Percentiles rank a stretch among this genome's conserved stretches.
Conservation (phyloP, 2,888 invertebrate genomes). For the Callyntrura sp. region DNA sequence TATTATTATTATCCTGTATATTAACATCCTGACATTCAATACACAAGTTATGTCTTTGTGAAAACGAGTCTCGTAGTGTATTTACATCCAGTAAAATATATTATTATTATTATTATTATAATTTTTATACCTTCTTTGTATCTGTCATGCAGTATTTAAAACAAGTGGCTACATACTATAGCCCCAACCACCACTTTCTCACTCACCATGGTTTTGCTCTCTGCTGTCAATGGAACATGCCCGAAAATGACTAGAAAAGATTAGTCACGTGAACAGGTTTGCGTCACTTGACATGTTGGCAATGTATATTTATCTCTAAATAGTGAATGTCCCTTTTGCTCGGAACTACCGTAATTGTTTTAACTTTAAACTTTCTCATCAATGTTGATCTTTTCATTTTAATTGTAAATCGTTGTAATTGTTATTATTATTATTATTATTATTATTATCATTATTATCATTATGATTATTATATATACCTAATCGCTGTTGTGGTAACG, state of each 20-base stretch:
- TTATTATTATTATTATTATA: not conserved
- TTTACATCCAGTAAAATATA: slow-evolving; percentile 28
- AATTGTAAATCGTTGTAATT: slow-evolving; percentile 19
- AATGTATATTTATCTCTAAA: slow-evolving; percentile 11
- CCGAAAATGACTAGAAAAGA: slow-evolving; percentile 59
- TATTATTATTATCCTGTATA: slow-evolving; percentile 28
- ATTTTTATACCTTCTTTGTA: slow-evolving; percentile 17
- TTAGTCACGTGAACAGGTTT: slow-evolving; percentile 72
- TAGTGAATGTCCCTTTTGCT: slow-evolving; percentile 57
- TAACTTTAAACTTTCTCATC: slow-evolving; percentile 41
- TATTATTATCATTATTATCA: slow-evolving; percentile 16
- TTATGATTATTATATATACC: slow-evolving; percentile 31
- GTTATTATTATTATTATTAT: slow-evolving; percentile 24
- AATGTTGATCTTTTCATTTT: slow-evolving; percentile 32
- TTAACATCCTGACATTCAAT: not conserved
- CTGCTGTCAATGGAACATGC: slow-evolving; percentile 77
- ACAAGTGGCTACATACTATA: slow-evolving; percentile 44
- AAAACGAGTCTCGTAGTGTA: not conserved
- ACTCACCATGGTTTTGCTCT: slow-evolving; percentile 78
- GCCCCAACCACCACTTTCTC: slow-evolving; percentile 65
- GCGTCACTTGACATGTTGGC: slow-evolving; percentile 73
- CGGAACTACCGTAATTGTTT: slow-evolving; percentile 41
- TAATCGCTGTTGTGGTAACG: slow-evolving; percentile 34
- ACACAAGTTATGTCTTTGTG: slow-evolving; percentile 25
- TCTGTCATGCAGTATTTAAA: slow-evolving; percentile 29